Evolutionary conservation across 2,113 vertebrate genomes (phyloP), one percentile per base, ranked within the genome.

Genomic region (Piliocolobus tephrosceles): DNA sequence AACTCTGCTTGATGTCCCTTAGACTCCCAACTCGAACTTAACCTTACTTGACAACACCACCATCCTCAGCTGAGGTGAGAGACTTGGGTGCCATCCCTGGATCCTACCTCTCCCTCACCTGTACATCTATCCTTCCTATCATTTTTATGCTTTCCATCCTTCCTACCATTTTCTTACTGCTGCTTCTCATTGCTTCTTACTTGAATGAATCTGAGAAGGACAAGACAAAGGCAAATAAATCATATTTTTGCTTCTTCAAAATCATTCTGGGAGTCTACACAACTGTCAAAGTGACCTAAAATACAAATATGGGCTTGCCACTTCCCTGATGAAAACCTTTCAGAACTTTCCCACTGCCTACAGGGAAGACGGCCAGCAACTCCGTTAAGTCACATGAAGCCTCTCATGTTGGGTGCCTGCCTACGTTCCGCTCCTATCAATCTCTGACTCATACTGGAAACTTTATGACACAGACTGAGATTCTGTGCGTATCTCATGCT

Each of bases 201-300:
- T 52, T 95, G 55, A 90, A 78, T 88, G 45, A 68, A 87, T 76
- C 20, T 72, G 35, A 88, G 55, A 66, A 73, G 23, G 14, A 85
- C 17, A 97, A 84, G 38, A 80, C 22, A 50, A 88, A 88, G 35
- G 22, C 72, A 93, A 91, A n/a, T 32, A 66, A 70, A 88, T n/a
- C 43, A 82, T 2, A 57, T 25, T 57, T 92, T 82, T 72, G 40
- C 75, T 91, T 91, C 25, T 85, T 84, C 30, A 70, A 76, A 96
- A 76, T 86, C 38, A 55, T 50, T 72, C 45, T 86, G 23, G 68
- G 38, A 70, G 14, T 75, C 38, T 64, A 88, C 5, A 58, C 70
- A 84, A 57, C 43, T n/a, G 32, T 73, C 40, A 14, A 27, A 55
- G 45, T 66, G 50, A 78, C 27, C 86, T 73, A 50, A 79, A 84